Evolutionary conservation across 1,140 invertebrate genomes (phyloP), one percentile per base, ranked within the genome.

Genomic region (Luehdorfia chinensis): DNA sequence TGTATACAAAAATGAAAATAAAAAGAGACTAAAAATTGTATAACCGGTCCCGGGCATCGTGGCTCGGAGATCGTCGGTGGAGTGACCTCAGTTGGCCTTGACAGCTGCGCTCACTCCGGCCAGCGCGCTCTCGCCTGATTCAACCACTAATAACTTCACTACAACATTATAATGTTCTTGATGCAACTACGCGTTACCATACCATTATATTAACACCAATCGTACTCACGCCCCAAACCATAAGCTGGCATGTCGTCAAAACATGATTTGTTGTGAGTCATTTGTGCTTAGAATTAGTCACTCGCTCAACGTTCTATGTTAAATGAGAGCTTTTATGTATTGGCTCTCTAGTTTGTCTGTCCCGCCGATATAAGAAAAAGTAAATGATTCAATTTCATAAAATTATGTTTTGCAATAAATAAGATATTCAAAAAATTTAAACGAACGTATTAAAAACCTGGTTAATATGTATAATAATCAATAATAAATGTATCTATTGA

Each of bases 1-100:
- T 85, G 81, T 84, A 84, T 81, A 85, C 79, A 84, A 85, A 84
- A 85, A 85, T 83, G 81, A 86, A 86, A 84, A 83, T 84, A 84
- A 83, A 84, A 85, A 86, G 74, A 81, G 71, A 75, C 71, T 83
- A 79, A 86, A 85, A 83, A 86, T 86, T 78, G 77, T 86, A 76
- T 76, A 86, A 86, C 83, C 83, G 83, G 83, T 86, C 77, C 30
- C 69, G 63, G 68, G 75, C 67, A 78, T 65, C 72, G 78, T 72
- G 75, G 78, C 78, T 70, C 64, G 70, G 74, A 80, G 78, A 78
- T 76, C 77, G 79, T 74, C 76, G 83, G 83, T 63, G 79, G 77
- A 86, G 58, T 86, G 83, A 86, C 79, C 79, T 81, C 76, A 66
- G 67, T 83, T 84, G 83, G 83, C 83, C 83, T 84, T 84, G 81